Base-by-base conservation (phyloP, 2,113 vertebrate species). In the Cettia cetti region DNA sequence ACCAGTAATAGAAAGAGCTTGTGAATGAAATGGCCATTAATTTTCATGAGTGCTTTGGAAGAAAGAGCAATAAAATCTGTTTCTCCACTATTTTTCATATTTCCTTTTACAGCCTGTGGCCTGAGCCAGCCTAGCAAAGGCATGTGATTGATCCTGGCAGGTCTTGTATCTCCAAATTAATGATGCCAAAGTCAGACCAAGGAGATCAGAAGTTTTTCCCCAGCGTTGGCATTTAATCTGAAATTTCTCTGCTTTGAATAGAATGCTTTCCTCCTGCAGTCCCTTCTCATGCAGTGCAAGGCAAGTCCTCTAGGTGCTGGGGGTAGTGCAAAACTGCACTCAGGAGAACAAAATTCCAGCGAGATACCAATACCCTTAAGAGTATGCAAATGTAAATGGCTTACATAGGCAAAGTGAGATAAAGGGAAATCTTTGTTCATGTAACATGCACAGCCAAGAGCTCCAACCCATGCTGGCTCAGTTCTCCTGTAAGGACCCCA, bases 21-120 rank as follows among this genome's bases (percentile, higher is more conserved):
- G 26, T 44, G 60, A 92, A 61, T 66, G 45, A 92, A 88, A 69
- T 6, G 33, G 31, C 37, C 53, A n/a, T 92, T 86, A 77, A 86
- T 93, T 94, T 96, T 95, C 45, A 93, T 39, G 44, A 61, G 40
- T 0, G 1, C 42, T 82, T 60, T 82, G 63, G 21, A 86, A 86
- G 80, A 74, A 82, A 82, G 39, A 86, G 64, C n/a, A 89, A 81
- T 89, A 81, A 86, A 70, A 83, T 66, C 37, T 69, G 8, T 71
- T 92, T 92, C 85, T 69, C 21, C 28, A 35, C 9, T 2, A 10
- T 45, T 87, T 81, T 86, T n/a, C 17, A 2, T 63, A 60, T 64
- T 79, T 64, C 15, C 20, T 86, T 28, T 83, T 60, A 26, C 42
- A 74, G 49, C 33, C 33, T 2, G 1, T 42, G 59, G 59, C 45